Percentiles rank a stretch among this genome's conserved stretches.
phyloP scores from a whole-genome alignment of 1,140 invertebrate genomes.

The Zaprionus camerounensis region DNA sequence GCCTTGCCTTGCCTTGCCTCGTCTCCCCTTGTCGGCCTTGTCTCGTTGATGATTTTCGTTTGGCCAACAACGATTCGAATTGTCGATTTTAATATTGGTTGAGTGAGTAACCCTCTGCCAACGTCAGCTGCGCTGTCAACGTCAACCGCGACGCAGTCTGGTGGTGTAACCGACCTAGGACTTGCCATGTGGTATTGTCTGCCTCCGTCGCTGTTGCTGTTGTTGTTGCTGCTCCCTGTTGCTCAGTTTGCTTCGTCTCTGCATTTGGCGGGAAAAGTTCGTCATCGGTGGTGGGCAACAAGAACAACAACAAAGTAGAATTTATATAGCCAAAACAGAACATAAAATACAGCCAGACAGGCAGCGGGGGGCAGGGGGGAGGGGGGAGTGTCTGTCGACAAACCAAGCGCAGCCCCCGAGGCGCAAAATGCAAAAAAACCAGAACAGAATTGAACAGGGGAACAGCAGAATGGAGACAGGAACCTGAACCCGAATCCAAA shows the following conservation, averaged over 20 bases:
- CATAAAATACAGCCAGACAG: constrained; percentile 53
- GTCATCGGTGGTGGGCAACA: constrained; percentile 44
- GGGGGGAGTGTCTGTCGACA: constrained; percentile 19
- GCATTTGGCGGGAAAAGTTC: constrained; percentile 75
- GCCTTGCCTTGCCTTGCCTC: neutral
- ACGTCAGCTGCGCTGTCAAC: constrained; percentile 5
- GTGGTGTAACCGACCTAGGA: constrained; percentile 82
- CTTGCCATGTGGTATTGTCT: constrained; percentile 82
- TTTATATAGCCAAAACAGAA: constrained; percentile 74
- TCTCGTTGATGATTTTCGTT: constrained; percentile 58
- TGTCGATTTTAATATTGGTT: constrained; percentile 72
- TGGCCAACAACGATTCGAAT: constrained; percentile 42
- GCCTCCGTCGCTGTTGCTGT: constrained; percentile 42
- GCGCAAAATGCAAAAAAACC: constrained; percentile 65
- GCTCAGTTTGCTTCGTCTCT: constrained; percentile 42
- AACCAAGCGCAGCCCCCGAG: constrained; percentile 55
- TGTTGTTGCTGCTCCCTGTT: constrained; percentile 32
- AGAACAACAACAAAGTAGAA: constrained; percentile 44
- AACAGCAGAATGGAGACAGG: constrained; percentile 61
- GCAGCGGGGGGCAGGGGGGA: neutral
- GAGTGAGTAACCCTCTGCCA: constrained; percentile 40
- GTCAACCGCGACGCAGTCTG: constrained; percentile 23
- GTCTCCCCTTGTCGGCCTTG: neutral
- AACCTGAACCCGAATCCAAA: constrained; percentile 51
- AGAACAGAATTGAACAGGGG: constrained; percentile 68